Evolutionary conservation across 2,797 vertebrate species (phyloP).

Genomic region (Falco columbarius): DNA sequence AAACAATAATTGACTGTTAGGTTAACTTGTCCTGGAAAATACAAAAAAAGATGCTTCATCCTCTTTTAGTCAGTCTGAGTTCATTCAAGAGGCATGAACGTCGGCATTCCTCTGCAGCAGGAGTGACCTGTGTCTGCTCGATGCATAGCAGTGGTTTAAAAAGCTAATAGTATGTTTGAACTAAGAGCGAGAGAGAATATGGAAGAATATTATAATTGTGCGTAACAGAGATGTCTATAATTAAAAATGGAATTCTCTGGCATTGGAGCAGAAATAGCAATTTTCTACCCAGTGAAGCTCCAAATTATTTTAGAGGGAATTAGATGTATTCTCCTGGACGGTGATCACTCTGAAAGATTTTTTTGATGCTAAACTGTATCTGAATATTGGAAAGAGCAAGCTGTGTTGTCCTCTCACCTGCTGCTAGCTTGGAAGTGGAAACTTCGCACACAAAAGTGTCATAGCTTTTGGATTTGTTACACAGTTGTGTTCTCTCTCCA

Average conservation of each 20-base stretch:
- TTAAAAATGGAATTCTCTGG: constrained; percentile 62
- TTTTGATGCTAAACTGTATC: constrained; percentile 31
- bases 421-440: not conserved
- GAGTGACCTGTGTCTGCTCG: not conserved
- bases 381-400: not conserved
- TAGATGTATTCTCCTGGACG: constrained; percentile 51
- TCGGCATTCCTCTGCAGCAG: not conserved
- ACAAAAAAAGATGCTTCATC: not conserved
- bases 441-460: not conserved
- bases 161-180: constrained; percentile 39
- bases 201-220: constrained; percentile 54
- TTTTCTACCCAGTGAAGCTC: constrained; percentile 71
- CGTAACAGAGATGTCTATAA: constrained; percentile 62
- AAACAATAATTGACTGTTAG: not conserved
- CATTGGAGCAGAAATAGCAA: constrained; percentile 68
- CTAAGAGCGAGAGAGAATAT: constrained; percentile 27
- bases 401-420: not conserved
- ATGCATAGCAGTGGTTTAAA: not conserved
- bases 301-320: constrained; percentile 67
- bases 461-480: not conserved
- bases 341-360: constrained; percentile 18
- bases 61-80: not conserved
- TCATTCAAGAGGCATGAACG: not conserved
- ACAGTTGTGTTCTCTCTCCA: not conserved
- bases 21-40: not conserved